These are phyloP conservation scores for Philonicus albiceps DNA, from an alignment of 2,888 invertebrate genomes.

Conservation along the genomic window DNA sequence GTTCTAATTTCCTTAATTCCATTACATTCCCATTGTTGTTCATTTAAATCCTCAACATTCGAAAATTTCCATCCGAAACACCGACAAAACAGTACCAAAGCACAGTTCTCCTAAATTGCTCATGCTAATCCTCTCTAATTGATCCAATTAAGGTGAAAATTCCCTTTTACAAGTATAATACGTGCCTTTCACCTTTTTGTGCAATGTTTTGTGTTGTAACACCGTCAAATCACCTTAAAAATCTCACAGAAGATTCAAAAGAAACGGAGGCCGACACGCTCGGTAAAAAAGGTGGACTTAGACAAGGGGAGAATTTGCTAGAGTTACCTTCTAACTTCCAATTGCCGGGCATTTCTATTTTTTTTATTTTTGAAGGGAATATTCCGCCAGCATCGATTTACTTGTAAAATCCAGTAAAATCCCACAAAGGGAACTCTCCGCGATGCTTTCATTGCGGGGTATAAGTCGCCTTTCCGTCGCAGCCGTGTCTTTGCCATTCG, in stretches of 20 bases:
- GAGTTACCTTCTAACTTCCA: not conserved
- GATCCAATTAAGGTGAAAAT: not conserved
- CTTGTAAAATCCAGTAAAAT: slow-evolving; percentile 13
- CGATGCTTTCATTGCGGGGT: not conserved
- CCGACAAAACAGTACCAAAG: not conserved
- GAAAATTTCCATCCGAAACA: not conserved
- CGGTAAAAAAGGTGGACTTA: not conserved
- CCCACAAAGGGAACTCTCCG: slow-evolving; percentile 16
- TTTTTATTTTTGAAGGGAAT: not conserved
- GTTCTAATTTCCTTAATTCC: not conserved
- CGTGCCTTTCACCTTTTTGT: not conserved
- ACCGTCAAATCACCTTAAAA: not conserved
- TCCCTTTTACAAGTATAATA: not conserved
- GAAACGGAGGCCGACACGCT: not conserved
- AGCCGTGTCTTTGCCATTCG: not conserved
- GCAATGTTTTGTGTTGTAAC: not conserved
- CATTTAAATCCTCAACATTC: not conserved
- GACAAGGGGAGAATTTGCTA: not conserved
- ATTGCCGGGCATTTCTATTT: not conserved
- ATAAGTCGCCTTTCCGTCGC: not conserved
- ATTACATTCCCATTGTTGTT: not conserved
- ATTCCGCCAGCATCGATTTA: not conserved
- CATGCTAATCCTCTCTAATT: not conserved
- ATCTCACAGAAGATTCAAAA: not conserved
- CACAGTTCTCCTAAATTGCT: not conserved